These are phyloP conservation scores for Ruditapes philippinarum DNA, from an alignment of 1,140 invertebrate species.

Conservation along the genomic window DNA sequence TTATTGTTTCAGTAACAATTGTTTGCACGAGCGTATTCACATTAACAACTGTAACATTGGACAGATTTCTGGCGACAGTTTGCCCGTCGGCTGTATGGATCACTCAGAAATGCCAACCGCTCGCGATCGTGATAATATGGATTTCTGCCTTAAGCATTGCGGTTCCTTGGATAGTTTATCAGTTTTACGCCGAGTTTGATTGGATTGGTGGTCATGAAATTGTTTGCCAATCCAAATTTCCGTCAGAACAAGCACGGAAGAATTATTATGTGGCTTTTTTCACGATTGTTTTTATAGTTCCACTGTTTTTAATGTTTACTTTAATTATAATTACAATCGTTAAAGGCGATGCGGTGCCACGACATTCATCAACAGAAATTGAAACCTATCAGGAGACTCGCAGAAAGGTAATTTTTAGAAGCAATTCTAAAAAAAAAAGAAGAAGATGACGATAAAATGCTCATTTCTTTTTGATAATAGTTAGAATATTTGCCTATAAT, in stretches of 20 bases:
- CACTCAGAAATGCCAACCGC: slow-evolving; percentile 54
- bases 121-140: slow-evolving; percentile 98
- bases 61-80: slow-evolving; percentile 54
- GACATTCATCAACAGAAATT: neutral
- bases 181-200: slow-evolving; percentile 59
- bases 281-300: slow-evolving; percentile 41
- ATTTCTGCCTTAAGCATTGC: slow-evolving; percentile 33
- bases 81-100: slow-evolving; percentile 28
- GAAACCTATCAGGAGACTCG: slow-evolving; percentile 9
- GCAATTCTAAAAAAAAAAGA: too few relatives aligned
- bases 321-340: slow-evolving; percentile 37
- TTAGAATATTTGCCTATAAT: too few relatives aligned
- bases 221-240: slow-evolving; percentile 57
- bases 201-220: slow-evolving; percentile 60
- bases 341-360: neutral
- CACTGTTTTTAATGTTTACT: slow-evolving; percentile 57
- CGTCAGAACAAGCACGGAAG: neutral
- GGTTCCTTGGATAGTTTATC: slow-evolving; percentile 53
- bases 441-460: too few relatives aligned
- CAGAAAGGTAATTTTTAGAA: slow-evolving; percentile 56
- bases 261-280: slow-evolving; percentile 55
- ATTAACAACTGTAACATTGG: slow-evolving; percentile 89
- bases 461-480: too few relatives aligned
- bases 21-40: slow-evolving; percentile 99
- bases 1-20: slow-evolving; percentile 97